Base-by-base conservation (phyloP, 2,888 invertebrate species). In the Gastrophysa polygoni region DNA sequence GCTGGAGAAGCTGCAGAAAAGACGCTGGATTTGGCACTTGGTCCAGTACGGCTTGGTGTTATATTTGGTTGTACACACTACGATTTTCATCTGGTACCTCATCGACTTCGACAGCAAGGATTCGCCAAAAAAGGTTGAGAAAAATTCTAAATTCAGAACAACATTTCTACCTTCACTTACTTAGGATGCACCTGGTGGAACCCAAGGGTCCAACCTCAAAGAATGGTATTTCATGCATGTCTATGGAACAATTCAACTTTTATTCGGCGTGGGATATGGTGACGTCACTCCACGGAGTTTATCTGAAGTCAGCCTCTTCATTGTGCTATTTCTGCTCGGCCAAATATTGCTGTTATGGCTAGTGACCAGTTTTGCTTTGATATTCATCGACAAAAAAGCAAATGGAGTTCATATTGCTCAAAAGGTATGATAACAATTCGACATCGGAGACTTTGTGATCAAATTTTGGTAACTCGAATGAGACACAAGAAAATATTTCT, bases 1-100 rank as follows among this genome's bases (percentile, higher is more conserved):
- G 81, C 48, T 56, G 29, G 82, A n/a, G 81, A 82, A 10, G 80
- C 82, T 78, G 83, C 83, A 28, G 83, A 84, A 18, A 82, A 83
- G 83, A 71, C 84, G 83, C 71, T 83, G 83, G 82, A 82, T 82
- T 14, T 82, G 82, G 20, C 84, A 84, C 70, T 73, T 84, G 47
- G 79, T 82, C n/a, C 83, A 85, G 71, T 85, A 84, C 68, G 74
- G 84, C 1, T 81, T 82, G 67, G 78, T 83, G 24, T 82, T 85
- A 61, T 67, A 83, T 44, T 63, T 84, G 16, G 80, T 82, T 24
- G 81, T 83, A 8, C 85, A 85, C 68, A 82, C 82, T 4, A 81
- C 82, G 78, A 82, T 84, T 11, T 84, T 84, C 66, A 74, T 84
- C 21, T 84, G 84, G 83, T 84, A 80, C 73, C 71, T 83, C 24